Percentiles rank a stretch among this genome's conserved stretches.
Evolutionary conservation across 2,113 vertebrate genomes (phyloP).

Genomic region (Macaca mulatta): DNA sequence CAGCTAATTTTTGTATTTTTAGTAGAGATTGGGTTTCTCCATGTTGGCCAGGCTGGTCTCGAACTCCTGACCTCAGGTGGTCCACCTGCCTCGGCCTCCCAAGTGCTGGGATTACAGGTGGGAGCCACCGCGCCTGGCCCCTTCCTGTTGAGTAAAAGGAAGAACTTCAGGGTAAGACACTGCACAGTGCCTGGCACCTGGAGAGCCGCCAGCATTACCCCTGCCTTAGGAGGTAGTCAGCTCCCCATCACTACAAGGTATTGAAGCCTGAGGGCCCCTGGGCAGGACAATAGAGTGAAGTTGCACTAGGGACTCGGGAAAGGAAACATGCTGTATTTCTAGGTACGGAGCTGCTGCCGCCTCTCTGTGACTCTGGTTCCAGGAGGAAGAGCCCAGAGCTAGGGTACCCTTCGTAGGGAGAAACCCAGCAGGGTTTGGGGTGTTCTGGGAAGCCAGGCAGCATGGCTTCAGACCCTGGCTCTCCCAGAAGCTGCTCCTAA

Average conservation of each 20-base stretch:
- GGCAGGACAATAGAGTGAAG: background rate
- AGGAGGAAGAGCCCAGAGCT: background rate
- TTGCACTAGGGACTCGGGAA: too few relatives aligned
- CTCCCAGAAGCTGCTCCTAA: background rate
- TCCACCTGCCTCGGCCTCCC: too few relatives aligned
- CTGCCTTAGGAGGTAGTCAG: background rate
- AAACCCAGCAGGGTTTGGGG: background rate
- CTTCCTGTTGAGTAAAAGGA: background rate
- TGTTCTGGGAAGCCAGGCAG: background rate
- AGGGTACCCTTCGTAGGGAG: background rate
- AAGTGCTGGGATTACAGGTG: too few relatives aligned
- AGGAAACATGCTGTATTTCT: too few relatives aligned
- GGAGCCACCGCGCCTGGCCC: too few relatives aligned
- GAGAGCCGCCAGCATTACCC: background rate
- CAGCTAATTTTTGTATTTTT: too few relatives aligned
- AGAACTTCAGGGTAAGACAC: background rate
- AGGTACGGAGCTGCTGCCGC: background rate
- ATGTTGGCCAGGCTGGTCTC: too few relatives aligned
- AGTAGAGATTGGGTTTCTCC: too few relatives aligned
- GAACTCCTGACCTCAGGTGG: too few relatives aligned
- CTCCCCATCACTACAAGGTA: background rate
- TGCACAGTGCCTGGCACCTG: background rate
- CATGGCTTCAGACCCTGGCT: background rate
- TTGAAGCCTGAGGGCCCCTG: background rate
- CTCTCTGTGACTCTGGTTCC: background rate